Evolutionary conservation across 1,140 invertebrate genomes (phyloP), one percentile per base, ranked within the genome.

Genomic region (Rhyzopertha dominica): DNA sequence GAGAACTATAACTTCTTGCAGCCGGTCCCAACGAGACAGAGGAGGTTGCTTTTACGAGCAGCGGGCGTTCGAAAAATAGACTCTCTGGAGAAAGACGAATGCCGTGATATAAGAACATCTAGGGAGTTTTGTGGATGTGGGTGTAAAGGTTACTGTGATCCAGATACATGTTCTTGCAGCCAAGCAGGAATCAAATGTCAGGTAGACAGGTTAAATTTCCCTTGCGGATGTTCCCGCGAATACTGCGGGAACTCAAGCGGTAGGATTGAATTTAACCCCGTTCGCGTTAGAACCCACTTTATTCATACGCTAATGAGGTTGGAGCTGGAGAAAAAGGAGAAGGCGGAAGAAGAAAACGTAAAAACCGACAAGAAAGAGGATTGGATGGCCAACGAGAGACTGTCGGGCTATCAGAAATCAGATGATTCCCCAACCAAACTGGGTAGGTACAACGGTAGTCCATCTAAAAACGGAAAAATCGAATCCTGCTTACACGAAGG

Each of bases 231-330:
- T 70, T 85, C 87, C 1, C 81, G 88, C 49, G 93, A 97, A 58
- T 90, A 90, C 32, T 99, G 95, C 69, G 86, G 81, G 22, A 99
- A 99, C 68, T 82, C 81, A 2, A 82, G 82, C 36, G 95, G 95
- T 5, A 76, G 95, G 41, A 90, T 97, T 46, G 95, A 98, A 66
- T 98, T 98, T 58, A 96, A 98, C 70, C 92, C 93, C 0, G 81
- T 93, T 19, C 78, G 94, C 40, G 95, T 98, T 2, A 79, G 92
- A 36, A 96, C 91, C n/a, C 95, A 98, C 70, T 98, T 95, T 59
- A 93, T 96, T 51, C 92, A 97, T 60, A 98, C 95, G 0, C 72
- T 98, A 7, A 96, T 97, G 93, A 78, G 92, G 39, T 65, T 98
- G 44, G 90, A 95, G 53, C 69, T 95, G 48, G 93, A 96, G 67